Evolutionary conservation across 1,140 invertebrate genomes (phyloP).

Genomic region (Babylonia areolata): DNA sequence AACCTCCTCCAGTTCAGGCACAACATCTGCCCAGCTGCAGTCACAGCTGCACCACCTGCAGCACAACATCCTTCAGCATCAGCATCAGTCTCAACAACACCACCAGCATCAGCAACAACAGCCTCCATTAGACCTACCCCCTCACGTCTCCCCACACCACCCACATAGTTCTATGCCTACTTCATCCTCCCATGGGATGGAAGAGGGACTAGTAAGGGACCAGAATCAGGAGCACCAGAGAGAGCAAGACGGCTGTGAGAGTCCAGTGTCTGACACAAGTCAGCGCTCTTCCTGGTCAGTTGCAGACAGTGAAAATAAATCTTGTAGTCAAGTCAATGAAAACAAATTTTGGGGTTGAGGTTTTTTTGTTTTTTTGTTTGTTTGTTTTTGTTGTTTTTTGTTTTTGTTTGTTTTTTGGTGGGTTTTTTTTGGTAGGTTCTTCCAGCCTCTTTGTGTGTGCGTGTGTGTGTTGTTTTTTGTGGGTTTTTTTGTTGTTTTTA

Average conservation of each 20-base stretch:
- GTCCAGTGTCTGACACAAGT: conserved; percentile 62
- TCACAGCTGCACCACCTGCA: conserved; percentile 20
- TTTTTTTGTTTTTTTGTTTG: background rate
- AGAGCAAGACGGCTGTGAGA: conserved; percentile 45
- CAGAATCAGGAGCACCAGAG: conserved; percentile 3
- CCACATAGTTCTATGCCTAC: conserved; percentile 1
- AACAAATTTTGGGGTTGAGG: too few species aligned
- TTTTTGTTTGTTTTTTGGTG: too few species aligned
- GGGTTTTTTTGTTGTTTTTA: too few species aligned
- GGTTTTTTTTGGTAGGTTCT: too few species aligned
- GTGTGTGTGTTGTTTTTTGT: too few species aligned
- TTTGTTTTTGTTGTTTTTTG: too few species aligned
- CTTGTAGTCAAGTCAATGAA: too few species aligned
- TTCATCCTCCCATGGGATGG: conserved; percentile 31
- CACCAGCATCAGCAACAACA: conserved; percentile 27
- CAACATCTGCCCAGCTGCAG: conserved; percentile 29
- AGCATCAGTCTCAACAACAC: conserved; percentile 32
- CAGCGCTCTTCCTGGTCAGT: conserved; percentile 58
- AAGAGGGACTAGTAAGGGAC: background rate
- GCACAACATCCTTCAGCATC: conserved; percentile 36
- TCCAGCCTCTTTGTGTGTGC: too few species aligned
- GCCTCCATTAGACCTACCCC: background rate
- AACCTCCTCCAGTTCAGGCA: conserved; percentile 35
- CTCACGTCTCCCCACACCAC: conserved; percentile 19
- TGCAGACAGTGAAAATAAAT: too few species aligned